Percentiles rank a stretch among this genome's conserved stretches.
Evolutionary conservation across 2,888 invertebrate species (phyloP).

Genomic region (Drosophila tripunctata): DNA sequence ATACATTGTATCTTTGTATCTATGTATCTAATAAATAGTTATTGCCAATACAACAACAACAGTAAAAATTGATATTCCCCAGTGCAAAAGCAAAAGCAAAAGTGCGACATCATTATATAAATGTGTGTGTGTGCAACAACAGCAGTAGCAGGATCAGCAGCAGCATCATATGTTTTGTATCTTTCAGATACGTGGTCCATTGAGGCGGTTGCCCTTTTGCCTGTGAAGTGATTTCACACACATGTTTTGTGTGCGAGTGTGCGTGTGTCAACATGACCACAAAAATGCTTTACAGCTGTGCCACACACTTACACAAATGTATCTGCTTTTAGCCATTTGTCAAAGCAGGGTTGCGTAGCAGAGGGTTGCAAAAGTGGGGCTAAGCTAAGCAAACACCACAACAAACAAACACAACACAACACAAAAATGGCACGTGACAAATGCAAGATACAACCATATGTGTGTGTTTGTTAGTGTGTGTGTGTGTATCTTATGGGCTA

Average conservation of each 20-base stretch:
- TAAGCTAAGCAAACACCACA: constrained; percentile 33
- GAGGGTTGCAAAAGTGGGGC: neutral
- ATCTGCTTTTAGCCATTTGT: constrained; percentile 61
- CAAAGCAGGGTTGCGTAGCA: constrained; percentile 28
- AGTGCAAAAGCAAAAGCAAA: constrained; percentile 50
- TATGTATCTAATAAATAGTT: constrained; percentile 80
- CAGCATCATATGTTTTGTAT: constrained; percentile 77
- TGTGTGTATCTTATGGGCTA: constrained; percentile 29
- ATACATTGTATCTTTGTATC: constrained; percentile 74
- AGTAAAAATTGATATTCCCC: constrained; percentile 77
- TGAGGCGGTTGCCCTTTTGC: constrained; percentile 14
- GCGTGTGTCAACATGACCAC: constrained; percentile 68
- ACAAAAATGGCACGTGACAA: constrained; percentile 60
- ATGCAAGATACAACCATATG: constrained; percentile 32
- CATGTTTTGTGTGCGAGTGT: constrained; percentile 43
- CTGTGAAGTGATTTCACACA: constrained; percentile 75
- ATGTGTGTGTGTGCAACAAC: constrained; percentile 52
- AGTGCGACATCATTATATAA: constrained; percentile 81
- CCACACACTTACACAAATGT: constrained; percentile 36
- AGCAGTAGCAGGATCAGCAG: constrained; percentile 3
- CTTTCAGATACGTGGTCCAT: constrained; percentile 61
- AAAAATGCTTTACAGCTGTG: constrained; percentile 73
- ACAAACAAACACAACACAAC: constrained; percentile 20
- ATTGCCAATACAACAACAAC: constrained; percentile 65
- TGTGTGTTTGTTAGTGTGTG: neutral